Evolutionary conservation across 2,113 vertebrate species (phyloP), one percentile per base, ranked within the genome.

Genomic region (Mus musculus): DNA sequence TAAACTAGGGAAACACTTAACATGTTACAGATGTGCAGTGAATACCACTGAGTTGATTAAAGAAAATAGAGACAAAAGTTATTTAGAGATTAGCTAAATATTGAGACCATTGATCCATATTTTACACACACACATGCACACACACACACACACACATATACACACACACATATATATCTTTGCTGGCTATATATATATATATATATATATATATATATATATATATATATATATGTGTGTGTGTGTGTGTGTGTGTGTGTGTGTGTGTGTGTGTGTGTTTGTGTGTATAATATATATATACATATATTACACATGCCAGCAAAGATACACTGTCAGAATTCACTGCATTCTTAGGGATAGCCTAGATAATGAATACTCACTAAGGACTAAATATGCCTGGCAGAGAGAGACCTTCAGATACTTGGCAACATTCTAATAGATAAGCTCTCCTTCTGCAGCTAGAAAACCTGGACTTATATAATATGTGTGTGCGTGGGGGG

Each of bases 1-100:
- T 78, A 96, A 95, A 33, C 10, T 88, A 49, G 91, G n/a, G 6
- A 80, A 54, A 89, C n/a, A 87, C 61, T 30, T 96, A 76, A 16
- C 7, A 65, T 4, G 73, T 88, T 13, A 39, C 20, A 95, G 19
- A 36, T 75, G 17, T 2, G 61, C 0, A 6, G 6, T 36, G 56
- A 91, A 85, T 92, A 84, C 36, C 26, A 42, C 28, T 90, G 22
- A 77, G 76, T 88, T 88, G 63, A 88, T 93, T 88, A 26, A 90
- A 95, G 91, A 75, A 81, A 42, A 90, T 61, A 78, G 22, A 93
- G 59, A 87, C 78, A 67, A 20, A 26, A 9, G 77, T 67, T 28
- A 82, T 4, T 88, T 78, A 71, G 22, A 90, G 20, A 65, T 2
- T 75, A 67, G 30, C 10, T 73, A 22, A 90, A 73, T 93, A 75